Percentiles rank a stretch among this genome's conserved stretches.
Conservation (phyloP, 1,140 invertebrate species). For the Contarinia nasturtii region DNA sequence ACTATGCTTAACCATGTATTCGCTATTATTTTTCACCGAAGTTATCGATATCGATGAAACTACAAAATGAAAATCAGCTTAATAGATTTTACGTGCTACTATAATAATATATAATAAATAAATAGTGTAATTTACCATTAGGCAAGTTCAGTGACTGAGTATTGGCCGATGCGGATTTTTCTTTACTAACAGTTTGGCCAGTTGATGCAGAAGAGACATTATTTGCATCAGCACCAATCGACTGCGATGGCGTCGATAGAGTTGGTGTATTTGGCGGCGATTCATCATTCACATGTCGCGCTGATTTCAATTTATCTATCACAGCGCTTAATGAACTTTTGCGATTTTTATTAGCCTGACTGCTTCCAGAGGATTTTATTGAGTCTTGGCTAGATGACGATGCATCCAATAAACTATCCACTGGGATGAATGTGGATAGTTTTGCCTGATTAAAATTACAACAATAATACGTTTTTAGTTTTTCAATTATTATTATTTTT, state of each 20-base stretch:
- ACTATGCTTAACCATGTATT: constrained; percentile 72
- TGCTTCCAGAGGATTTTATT: not conserved
- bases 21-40: constrained; percentile 30
- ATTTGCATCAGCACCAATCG: too few relatives aligned
- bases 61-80: too few relatives aligned
- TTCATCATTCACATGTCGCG: constrained; percentile 23
- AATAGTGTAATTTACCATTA: too few relatives aligned
- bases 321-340: constrained; percentile 68
- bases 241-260: not conserved
- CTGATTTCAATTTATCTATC: constrained; percentile 66
- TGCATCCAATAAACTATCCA: not conserved
- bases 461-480: constrained; percentile 7
- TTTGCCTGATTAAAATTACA: not conserved
- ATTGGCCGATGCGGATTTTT: not conserved
- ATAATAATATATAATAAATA: too few relatives aligned
- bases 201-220: too few relatives aligned
- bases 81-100: not conserved
- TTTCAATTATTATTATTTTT: constrained; percentile 20
- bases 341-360: constrained; percentile 25
- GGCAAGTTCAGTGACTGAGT: too few relatives aligned
- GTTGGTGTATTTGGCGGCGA: not conserved
- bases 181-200: not conserved
- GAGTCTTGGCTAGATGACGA: constrained; percentile 1
- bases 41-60: not conserved
- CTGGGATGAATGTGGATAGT: not conserved